A percentile compares a stretch with the other conserved stretches of the same genome.
These are phyloP conservation scores for Teleogryllus oceanicus DNA, from an alignment of 2,888 invertebrate genomes.

Conservation along the genomic window DNA sequence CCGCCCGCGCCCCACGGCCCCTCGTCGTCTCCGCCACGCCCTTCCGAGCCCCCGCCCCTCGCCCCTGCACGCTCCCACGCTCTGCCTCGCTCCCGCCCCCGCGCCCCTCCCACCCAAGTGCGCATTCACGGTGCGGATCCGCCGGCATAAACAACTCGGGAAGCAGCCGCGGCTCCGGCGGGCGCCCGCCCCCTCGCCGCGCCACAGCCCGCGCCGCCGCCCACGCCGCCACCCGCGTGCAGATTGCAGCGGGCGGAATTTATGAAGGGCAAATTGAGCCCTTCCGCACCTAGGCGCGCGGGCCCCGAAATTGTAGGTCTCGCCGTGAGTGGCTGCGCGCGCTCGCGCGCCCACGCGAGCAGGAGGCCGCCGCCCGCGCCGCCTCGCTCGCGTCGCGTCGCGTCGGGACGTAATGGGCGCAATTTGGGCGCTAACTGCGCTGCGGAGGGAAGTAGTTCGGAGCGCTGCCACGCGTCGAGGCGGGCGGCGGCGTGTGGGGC, in stretches of 20 bases:
- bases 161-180: too few species aligned
- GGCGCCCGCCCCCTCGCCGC: neutral
- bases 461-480: too few species aligned
- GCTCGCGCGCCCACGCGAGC: too few species aligned
- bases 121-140: conserved; percentile 22
- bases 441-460: too few species aligned
- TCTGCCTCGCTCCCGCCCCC: conserved; percentile 18
- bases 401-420: too few species aligned
- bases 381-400: too few species aligned
- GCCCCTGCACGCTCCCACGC: conserved; percentile 12
- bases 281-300: neutral
- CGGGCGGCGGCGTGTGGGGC: neutral
- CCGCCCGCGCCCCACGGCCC: conserved; percentile 12
- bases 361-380: too few species aligned
- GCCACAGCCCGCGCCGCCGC: neutral
- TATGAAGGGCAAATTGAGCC: conserved; percentile 12
- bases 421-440: too few species aligned
- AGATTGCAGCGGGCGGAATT: neutral
- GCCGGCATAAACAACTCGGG: neutral
- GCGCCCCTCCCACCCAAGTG: conserved; percentile 19
- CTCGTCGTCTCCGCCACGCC: neutral
- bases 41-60: neutral
- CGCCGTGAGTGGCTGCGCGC: neutral
- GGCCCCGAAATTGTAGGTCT: conserved; percentile 3
- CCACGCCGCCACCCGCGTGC: neutral